Evolutionary conservation across 2,113 vertebrate species (phyloP).

Genomic region (Accipiter cooperii): DNA sequence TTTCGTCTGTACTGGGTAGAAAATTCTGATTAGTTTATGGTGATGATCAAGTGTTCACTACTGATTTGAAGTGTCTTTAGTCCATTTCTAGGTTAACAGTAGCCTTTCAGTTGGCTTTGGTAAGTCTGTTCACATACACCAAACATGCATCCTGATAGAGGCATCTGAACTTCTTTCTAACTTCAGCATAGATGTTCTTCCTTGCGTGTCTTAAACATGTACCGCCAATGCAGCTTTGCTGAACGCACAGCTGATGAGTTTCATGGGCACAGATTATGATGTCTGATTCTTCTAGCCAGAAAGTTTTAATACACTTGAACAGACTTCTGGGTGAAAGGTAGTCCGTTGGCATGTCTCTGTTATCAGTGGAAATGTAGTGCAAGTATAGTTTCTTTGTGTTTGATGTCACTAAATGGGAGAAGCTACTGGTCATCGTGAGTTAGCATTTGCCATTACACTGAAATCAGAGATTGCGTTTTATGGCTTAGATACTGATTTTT

Average conservation of each 20-base stretch:
- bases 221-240: background rate
- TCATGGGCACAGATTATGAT: background rate
- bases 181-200: background rate
- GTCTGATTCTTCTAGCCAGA: background rate
- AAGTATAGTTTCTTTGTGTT: background rate
- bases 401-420: background rate
- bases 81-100: background rate
- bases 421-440: background rate
- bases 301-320: background rate
- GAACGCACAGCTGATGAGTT: background rate
- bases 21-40: background rate
- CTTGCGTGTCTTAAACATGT: background rate
- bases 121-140: background rate
- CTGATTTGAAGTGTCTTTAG: background rate
- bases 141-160: background rate
- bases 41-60: background rate
- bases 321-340: background rate
- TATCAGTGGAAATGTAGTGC: background rate
- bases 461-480: background rate
- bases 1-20: background rate
- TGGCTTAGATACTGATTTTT: background rate
- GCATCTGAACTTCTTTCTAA: background rate
- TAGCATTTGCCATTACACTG: background rate
- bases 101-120: background rate
- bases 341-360: background rate